phyloP scores from a whole-genome alignment of 2,797 vertebrate species.

The Tarsius wallacei region DNA sequence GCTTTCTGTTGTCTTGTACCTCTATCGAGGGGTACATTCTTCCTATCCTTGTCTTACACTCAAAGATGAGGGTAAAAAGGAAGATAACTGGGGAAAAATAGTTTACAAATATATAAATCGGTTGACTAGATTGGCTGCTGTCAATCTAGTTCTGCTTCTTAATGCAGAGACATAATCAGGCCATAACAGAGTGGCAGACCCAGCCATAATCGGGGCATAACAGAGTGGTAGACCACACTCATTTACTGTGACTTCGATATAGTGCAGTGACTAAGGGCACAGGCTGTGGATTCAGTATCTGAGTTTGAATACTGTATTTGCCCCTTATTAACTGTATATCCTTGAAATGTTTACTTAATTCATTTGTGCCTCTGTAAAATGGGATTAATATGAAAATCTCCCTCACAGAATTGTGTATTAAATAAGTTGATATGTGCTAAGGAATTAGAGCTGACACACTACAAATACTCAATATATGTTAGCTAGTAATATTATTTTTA shows the following conservation, averaged over 20 bases:
- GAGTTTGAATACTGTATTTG: background rate
- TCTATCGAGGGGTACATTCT: background rate
- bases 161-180: background rate
- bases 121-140: background rate
- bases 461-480: background rate
- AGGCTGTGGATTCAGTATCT: background rate
- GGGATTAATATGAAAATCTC: background rate
- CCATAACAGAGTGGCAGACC: background rate
- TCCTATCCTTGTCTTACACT: background rate
- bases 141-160: background rate
- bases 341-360: background rate
- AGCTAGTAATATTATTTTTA: background rate
- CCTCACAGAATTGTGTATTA: background rate
- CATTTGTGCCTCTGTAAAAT: background rate
- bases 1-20: background rate
- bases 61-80: background rate
- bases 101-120: background rate
- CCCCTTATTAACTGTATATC: background rate
- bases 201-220: background rate
- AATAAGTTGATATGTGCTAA: background rate
- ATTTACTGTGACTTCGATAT: accelerated
- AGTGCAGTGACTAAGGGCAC: background rate
- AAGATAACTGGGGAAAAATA: background rate
- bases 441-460: background rate
- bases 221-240: background rate